phyloP scores from a whole-genome alignment of 2,113 vertebrate species.

The Pelvicachromis taeniatus region DNA sequence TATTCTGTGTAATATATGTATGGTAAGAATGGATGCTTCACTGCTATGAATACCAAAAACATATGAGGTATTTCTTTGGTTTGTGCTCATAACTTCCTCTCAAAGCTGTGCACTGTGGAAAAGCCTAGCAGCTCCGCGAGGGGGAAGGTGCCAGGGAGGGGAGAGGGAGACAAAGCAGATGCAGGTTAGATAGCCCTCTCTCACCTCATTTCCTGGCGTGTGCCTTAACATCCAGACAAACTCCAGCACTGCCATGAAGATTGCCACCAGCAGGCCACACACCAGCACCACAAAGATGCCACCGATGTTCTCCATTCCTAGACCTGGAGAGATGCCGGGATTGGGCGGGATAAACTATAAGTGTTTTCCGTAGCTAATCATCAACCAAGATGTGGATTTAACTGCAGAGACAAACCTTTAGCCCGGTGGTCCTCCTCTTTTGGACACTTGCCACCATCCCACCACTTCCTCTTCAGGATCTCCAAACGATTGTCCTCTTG shows the following conservation, averaged over 20 bases:
- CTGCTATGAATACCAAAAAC: conserved; percentile 26
- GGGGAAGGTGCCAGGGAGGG: conserved; percentile 25
- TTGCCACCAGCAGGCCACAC: conserved; percentile 94
- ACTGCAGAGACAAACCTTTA: conserved; percentile 78
- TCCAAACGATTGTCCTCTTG: conserved; percentile 97
- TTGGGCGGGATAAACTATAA: neutral
- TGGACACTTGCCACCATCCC: conserved; percentile 96
- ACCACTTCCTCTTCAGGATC: conserved; percentile 96
- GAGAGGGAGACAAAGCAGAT: conserved; percentile 71
- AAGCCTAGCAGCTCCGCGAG: conserved; percentile 20
- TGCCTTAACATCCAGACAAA: conserved; percentile 96
- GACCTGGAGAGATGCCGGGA: conserved; percentile 67
- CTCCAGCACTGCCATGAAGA: conserved; percentile 98
- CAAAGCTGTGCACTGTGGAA: conserved; percentile 7
- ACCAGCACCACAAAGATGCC: conserved; percentile 99
- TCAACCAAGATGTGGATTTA: neutral
- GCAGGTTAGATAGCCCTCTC: conserved; percentile 71
- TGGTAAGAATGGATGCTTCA: neutral
- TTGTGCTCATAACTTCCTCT: conserved; percentile 51
- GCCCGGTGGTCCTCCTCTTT: conserved; percentile 96
- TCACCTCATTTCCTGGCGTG: conserved; percentile 91
- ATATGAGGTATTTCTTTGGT: conserved; percentile 52
- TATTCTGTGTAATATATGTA: neutral
- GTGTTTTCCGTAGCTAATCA: neutral
- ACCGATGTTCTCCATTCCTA: conserved; percentile 98